phyloP scores from a whole-genome alignment of 2,888 invertebrate species.

The Ophion obscuratus region DNA sequence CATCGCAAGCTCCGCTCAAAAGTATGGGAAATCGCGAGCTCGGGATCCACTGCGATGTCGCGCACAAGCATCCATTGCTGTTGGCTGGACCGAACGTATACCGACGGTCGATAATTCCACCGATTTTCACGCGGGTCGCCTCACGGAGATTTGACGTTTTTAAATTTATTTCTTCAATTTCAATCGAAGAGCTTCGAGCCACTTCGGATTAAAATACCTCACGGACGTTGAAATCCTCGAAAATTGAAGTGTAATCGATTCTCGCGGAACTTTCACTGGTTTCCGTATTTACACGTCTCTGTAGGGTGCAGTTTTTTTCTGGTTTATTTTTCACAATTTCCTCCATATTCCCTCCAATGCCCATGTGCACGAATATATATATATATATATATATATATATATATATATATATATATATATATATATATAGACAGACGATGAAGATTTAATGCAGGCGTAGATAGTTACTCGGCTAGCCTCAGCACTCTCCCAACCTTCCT shows the following conservation, averaged over 20 bases:
- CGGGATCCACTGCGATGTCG: no score
- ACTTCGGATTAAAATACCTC: conserved; percentile 2
- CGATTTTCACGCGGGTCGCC: background rate
- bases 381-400: background rate
- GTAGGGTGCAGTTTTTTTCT: background rate
- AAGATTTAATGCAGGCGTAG: conserved; percentile 4
- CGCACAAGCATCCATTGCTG: no score
- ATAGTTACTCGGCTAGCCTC: conserved; percentile 2
- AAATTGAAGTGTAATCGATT: conserved; percentile 11
- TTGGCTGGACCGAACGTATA: no score
- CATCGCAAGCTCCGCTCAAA: no score
- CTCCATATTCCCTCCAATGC: background rate
- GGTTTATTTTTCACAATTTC: background rate
- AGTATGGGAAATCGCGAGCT: background rate
- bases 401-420: no score
- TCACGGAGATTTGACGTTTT: background rate
- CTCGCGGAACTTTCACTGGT: background rate
- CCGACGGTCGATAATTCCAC: background rate
- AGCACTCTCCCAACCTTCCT: background rate
- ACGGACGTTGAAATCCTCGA: background rate
- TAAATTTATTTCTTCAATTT: background rate
- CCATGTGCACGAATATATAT: background rate
- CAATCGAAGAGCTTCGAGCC: background rate
- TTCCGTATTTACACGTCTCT: background rate
- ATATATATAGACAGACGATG: background rate